Conservation (phyloP, 1,140 invertebrate species). For the Drosophila parvula region DNA sequence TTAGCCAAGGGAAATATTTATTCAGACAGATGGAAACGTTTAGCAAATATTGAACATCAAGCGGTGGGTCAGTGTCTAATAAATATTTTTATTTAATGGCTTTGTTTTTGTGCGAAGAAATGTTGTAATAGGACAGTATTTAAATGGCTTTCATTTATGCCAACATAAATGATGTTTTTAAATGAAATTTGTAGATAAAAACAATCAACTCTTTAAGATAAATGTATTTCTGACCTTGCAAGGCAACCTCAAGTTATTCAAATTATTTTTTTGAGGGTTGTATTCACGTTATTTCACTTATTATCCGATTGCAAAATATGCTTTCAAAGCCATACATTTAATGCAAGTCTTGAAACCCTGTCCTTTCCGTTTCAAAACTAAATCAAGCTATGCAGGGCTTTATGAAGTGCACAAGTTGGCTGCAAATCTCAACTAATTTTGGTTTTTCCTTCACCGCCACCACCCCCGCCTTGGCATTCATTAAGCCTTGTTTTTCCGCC, state of each 20-base stretch:
- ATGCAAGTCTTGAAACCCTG: not conserved
- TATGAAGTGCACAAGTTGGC: conserved; percentile 12
- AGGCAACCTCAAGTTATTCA: too few species aligned
- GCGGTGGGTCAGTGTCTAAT: not conserved
- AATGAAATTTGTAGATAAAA: not conserved
- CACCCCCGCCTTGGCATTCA: not conserved
- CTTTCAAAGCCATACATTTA: not conserved
- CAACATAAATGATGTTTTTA: too few species aligned
- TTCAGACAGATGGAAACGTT: not conserved
- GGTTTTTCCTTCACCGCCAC: not conserved
- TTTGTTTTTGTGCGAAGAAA: not conserved
- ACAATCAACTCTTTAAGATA: not conserved
- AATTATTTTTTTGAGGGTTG: too few species aligned
- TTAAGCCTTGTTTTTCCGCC: not conserved
- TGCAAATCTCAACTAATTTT: conserved; percentile 18
- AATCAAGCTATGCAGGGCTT: not conserved
- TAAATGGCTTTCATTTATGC: not conserved
- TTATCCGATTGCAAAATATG: not conserved
- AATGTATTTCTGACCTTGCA: not conserved
- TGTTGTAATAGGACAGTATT: not conserved
- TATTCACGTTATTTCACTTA: too few species aligned
- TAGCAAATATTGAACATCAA: conserved; percentile 8
- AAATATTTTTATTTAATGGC: conserved; percentile 5
- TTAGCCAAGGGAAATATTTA: conserved; percentile 37
- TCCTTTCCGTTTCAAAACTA: not conserved